phyloP scores from a whole-genome alignment of 1,140 invertebrate genomes.

The Ips nitidus region DNA sequence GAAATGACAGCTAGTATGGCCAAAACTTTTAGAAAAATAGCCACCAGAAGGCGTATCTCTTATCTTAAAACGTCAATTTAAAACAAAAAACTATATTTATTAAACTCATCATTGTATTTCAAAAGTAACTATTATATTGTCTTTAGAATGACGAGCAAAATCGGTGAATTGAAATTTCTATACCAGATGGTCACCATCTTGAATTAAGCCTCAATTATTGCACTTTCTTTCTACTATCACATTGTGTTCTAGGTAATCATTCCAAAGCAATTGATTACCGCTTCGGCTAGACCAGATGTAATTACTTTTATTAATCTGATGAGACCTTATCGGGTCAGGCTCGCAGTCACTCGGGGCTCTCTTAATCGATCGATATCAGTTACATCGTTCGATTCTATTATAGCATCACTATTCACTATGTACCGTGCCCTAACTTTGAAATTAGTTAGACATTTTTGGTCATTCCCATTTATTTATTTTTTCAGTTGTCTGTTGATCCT shows the following conservation, averaged over 20 bases:
- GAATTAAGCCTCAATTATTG: background rate
- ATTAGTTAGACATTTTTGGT: background rate
- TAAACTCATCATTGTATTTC: too few species aligned
- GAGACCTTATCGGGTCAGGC: constrained; percentile 12
- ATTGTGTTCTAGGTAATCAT: too few species aligned
- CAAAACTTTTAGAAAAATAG: too few species aligned
- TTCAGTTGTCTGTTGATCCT: background rate
- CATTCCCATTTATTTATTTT: background rate
- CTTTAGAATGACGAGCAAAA: too few species aligned
- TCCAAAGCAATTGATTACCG: constrained; percentile 8
- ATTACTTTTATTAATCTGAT: constrained; percentile 24
- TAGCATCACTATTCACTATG: background rate
- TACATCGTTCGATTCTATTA: constrained; percentile 17
- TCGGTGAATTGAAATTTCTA: too few species aligned
- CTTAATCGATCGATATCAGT: constrained; percentile 22
- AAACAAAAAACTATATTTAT: too few species aligned
- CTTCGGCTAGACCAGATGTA: constrained; percentile 15
- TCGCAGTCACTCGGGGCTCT: constrained; percentile 3
- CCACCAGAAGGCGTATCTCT: too few species aligned
- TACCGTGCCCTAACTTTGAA: background rate
- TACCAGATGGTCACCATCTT: background rate
- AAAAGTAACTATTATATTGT: too few species aligned
- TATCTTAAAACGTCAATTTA: too few species aligned
- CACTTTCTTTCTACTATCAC: background rate
- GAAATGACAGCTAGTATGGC: too few species aligned